These are phyloP conservation scores for Drosophila affinis DNA, from an alignment of 2,888 invertebrate genomes.

Conservation along the genomic window DNA sequence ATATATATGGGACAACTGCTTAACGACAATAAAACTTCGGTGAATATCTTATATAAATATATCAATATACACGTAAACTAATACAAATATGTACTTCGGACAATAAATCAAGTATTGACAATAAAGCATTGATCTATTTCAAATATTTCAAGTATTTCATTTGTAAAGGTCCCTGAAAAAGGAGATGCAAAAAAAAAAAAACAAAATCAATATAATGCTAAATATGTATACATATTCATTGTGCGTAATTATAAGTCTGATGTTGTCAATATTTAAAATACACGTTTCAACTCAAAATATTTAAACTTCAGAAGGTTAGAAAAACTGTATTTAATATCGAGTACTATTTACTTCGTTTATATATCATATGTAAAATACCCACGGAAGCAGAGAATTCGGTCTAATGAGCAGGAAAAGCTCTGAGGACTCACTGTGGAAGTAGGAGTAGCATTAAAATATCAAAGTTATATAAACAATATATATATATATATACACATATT, in stretches of 20 bases:
- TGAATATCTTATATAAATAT: constrained; percentile 25
- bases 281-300: constrained; percentile 54
- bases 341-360: constrained; percentile 61
- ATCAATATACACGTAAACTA: constrained; percentile 33
- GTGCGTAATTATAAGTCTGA: constrained; percentile 82
- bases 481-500: constrained; percentile 42
- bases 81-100: constrained; percentile 47
- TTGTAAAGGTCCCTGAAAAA: constrained; percentile 10
- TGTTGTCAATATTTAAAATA: constrained; percentile 80
- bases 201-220: too few relatives aligned
- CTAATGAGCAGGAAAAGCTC: constrained; percentile 17
- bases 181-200: constrained; percentile 40
- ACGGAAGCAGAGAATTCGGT: constrained; percentile 23
- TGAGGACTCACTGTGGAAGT: constrained; percentile 36
- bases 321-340: constrained; percentile 48
- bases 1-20: constrained; percentile 59
- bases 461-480: constrained; percentile 58
- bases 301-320: constrained; percentile 50
- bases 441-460: constrained; percentile 43
- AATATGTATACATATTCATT: constrained; percentile 60
- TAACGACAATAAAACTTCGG: constrained; percentile 72
- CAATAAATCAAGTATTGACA: constrained; percentile 71
- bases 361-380: constrained; percentile 35
- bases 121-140: constrained; percentile 51
- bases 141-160: constrained; percentile 34